A percentile compares a stretch with the other conserved stretches of the same genome.
Evolutionary conservation across 2,888 invertebrate species (phyloP).

Genomic region (Andrena fulva): DNA sequence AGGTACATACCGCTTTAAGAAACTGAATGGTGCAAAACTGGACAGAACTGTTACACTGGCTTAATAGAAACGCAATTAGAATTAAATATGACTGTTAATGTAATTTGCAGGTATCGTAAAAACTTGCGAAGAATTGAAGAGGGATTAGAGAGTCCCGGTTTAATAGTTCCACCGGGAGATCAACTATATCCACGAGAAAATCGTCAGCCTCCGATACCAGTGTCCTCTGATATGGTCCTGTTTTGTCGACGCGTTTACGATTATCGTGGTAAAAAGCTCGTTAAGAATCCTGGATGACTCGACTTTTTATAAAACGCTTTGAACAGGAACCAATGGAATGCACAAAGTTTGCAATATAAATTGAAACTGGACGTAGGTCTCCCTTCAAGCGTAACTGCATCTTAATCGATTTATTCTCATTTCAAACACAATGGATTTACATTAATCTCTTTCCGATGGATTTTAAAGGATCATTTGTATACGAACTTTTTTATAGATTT

Average conservation of each 20-base stretch:
- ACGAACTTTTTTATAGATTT: conserved; percentile 36
- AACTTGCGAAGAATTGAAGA: conserved; percentile 92
- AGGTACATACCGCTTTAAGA: no score
- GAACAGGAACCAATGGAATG: conserved; percentile 79
- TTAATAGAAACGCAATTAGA: background rate
- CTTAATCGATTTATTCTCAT: conserved; percentile 64
- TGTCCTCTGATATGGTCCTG: conserved; percentile 93
- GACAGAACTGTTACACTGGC: no score
- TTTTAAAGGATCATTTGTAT: conserved; percentile 32
- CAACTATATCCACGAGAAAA: conserved; percentile 86
- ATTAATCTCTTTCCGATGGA: conserved; percentile 26
- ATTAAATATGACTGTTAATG: conserved; percentile 7
- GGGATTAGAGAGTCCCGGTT: conserved; percentile 89
- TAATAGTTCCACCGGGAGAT: conserved; percentile 91
- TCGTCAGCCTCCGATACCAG: conserved; percentile 89
- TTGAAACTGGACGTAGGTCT: conserved; percentile 80
- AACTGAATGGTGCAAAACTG: no score
- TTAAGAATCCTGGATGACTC: conserved; percentile 84
- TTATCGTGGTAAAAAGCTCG: conserved; percentile 91
- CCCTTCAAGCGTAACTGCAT: conserved; percentile 72
- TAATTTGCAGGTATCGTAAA: conserved; percentile 90
- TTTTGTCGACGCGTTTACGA: conserved; percentile 98
- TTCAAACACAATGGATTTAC: conserved; percentile 28
- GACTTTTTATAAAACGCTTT: conserved; percentile 77
- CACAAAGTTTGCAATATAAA: conserved; percentile 73